Evolutionary conservation across 2,888 invertebrate species (phyloP), one percentile per base, ranked within the genome.

Genomic region (Kryphioiulus occultus): DNA sequence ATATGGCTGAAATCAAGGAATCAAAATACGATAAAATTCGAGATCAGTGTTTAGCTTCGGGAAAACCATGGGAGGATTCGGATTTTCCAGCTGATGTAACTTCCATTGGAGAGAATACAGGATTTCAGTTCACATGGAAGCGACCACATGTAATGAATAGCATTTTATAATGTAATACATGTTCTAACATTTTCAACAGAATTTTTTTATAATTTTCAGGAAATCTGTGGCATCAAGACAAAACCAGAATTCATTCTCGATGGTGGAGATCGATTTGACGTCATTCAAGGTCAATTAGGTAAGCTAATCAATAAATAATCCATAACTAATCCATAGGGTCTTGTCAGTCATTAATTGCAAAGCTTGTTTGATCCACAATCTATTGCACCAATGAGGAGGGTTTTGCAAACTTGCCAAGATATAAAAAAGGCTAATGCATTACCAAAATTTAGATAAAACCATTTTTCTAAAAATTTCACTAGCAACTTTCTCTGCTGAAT

Each of bases 221-320:
- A 90, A 78, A 86, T 90, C 9, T 35, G 35, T 15, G 89, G 44
- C 19, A 15, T 30, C 68, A n/a, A 35, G 22, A 19, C n/a, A 68
- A 17, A 12, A 26, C 98, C 99, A 0, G 95, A 97, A 91, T 95
- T 99, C 89, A 98, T 99, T 92, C 96, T 97, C 78, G 98, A 96
- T 90, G 99, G 98, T 0, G 98, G 97, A 92, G 97, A 97, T 35
- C 94, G 99, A 87, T 99, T 99, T 93, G 99, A 99, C 92, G 97
- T 99, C 0, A 97, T 97, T 90, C 99, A 99, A 92, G 99, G 99
- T 87, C 98, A 98, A 93, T 92, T 99, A 35, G 98, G 94, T 93
- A 91, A 91, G 32, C 26, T 1, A 86, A 86, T 85, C 30, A 86
- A 87, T 15, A n/a, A 32, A 22, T 10, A 68, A 68, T 9, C 39